These are phyloP conservation scores for Brachionus rotundiformis DNA, from an alignment of 1,140 invertebrate genomes.

Conservation along the genomic window DNA sequence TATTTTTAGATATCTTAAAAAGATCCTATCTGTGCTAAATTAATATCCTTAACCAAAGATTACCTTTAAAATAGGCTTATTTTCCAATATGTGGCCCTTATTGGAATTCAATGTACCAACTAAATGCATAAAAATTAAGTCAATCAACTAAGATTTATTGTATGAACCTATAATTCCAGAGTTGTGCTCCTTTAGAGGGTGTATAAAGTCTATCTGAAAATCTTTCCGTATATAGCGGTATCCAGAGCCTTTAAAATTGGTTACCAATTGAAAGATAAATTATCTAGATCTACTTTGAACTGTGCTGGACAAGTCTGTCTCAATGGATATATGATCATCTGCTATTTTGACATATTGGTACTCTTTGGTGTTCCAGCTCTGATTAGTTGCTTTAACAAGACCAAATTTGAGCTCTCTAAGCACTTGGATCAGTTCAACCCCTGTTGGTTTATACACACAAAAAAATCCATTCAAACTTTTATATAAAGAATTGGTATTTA, in stretches of 20 bases:
- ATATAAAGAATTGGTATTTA: background rate
- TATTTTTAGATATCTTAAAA: no score
- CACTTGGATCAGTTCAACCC: background rate
- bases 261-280: background rate
- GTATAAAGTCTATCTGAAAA: conserved; percentile 37
- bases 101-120: conserved; percentile 11
- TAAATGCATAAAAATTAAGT: background rate
- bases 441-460: conserved; percentile 23
- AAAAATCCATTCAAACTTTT: conserved; percentile 26
- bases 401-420: background rate
- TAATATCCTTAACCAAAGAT: no score
- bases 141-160: no score
- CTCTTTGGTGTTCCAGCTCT: background rate
- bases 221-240: conserved; percentile 42
- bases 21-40: no score
- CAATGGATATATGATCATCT: background rate
- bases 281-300: conserved; percentile 9
- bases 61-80: conserved; percentile 24
- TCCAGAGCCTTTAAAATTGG: conserved; percentile 21
- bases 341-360: background rate
- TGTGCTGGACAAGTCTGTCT: background rate
- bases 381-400: conserved; percentile 23
- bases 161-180: conserved; percentile 46
- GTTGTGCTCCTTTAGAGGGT: background rate
- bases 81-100: conserved; percentile 8